These are phyloP conservation scores for Limnephilus auricula DNA, from an alignment of 2,888 invertebrate species.

Conservation along the genomic window DNA sequence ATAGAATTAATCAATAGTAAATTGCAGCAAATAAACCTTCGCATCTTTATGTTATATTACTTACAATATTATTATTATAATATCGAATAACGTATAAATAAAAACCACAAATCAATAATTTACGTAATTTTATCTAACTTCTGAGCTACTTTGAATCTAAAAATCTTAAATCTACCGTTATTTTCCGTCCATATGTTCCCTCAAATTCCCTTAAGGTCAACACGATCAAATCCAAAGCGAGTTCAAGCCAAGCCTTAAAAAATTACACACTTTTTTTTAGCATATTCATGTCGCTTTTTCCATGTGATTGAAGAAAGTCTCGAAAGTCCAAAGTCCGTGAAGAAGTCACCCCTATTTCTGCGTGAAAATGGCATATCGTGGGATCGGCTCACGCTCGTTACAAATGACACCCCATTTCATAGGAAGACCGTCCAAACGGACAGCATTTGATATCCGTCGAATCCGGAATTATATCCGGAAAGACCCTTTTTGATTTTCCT, in stretches of 20 bases:
- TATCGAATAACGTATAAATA: too few species aligned
- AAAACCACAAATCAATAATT: too few species aligned
- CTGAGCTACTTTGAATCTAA: neutral
- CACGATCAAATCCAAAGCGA: neutral
- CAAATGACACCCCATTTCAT: slow-evolving; percentile 16
- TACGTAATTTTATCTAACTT: neutral
- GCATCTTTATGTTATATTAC: too few species aligned
- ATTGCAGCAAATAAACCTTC: too few species aligned
- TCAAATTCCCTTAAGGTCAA: neutral
- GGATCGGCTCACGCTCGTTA: neutral
- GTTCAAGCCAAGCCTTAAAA: neutral
- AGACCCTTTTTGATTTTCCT: neutral
- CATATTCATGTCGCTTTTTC: neutral
- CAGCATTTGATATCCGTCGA: slow-evolving; percentile 18
- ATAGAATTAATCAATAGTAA: too few species aligned
- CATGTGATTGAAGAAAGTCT: neutral
- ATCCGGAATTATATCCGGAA: slow-evolving; percentile 17
- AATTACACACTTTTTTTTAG: neutral
- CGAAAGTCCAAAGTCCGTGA: neutral
- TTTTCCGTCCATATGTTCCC: neutral
- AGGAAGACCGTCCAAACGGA: neutral
- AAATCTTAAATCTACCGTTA: neutral
- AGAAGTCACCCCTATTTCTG: neutral
- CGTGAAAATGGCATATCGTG: neutral
- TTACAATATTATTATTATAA: too few species aligned